Conservation (phyloP, 53 echinoderm and acorn worm species). For the Holothuria leucospilota region DNA sequence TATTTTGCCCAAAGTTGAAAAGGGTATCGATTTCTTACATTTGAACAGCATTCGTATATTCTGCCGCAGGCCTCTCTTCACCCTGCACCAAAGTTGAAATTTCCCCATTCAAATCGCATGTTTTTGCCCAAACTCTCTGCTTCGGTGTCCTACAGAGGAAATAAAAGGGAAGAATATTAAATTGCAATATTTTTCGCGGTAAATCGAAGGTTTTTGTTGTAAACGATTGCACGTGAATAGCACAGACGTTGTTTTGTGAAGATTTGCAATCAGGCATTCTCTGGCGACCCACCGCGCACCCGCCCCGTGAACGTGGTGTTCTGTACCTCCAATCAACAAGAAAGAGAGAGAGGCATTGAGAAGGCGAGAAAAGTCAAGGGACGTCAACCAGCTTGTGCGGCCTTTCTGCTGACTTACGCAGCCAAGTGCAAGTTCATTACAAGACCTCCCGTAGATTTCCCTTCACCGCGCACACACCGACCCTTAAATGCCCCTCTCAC, state of each 20-base stretch:
- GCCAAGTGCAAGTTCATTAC: slow-evolving; percentile 34
- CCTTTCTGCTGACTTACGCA: slow-evolving; percentile 21
- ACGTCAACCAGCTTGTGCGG: slow-evolving; percentile 1
- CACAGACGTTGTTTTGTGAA: background rate
- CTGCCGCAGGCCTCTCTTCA: slow-evolving; percentile 19
- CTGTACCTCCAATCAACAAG: too few relatives aligned
- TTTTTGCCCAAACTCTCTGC: slow-evolving; percentile 14
- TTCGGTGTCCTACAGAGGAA: background rate
- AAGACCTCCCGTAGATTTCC: slow-evolving; percentile 30
- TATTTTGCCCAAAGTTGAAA: slow-evolving; percentile 37
- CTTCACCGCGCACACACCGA: slow-evolving; percentile 18
- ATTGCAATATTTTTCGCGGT: slow-evolving; percentile 37
- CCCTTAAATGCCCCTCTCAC: slow-evolving; percentile 39
- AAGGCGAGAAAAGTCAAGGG: slow-evolving; percentile 41
- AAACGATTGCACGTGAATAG: slow-evolving; percentile 36
- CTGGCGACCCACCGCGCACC: too few relatives aligned
- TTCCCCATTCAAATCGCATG: slow-evolving; percentile 1
- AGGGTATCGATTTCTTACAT: slow-evolving; percentile 39
- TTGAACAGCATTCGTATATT: slow-evolving; percentile 4
- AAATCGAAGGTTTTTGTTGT: slow-evolving; percentile 12
- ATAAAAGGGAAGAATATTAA: slow-evolving; percentile 18
- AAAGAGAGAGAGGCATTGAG: too few relatives aligned
- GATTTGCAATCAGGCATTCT: too few relatives aligned
- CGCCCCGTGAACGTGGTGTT: too few relatives aligned
- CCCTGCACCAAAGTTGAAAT: background rate